phyloP scores from a whole-genome alignment of 2,797 vertebrate species.

The Microctenopoma steveboyesi region DNA sequence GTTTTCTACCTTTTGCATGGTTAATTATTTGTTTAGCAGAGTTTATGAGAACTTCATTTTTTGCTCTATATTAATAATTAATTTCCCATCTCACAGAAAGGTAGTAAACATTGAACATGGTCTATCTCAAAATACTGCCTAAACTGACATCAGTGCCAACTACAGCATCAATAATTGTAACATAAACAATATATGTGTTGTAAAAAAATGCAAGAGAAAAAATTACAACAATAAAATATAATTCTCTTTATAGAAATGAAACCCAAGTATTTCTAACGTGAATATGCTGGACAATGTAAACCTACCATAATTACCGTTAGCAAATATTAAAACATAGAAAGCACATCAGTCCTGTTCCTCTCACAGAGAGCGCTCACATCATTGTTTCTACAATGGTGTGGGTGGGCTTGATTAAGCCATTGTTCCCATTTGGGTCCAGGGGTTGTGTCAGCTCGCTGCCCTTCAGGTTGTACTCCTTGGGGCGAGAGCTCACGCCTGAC shows the following conservation, averaged over 20 bases:
- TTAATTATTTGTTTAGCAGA: slow-evolving; percentile 58
- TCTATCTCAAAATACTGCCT: slow-evolving; percentile 75
- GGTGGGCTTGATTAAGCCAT: slow-evolving; percentile 90
- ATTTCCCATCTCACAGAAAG: slow-evolving; percentile 64
- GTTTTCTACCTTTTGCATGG: slow-evolving; percentile 48
- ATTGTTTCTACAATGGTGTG: slow-evolving; percentile 98
- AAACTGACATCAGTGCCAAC: slow-evolving; percentile 77
- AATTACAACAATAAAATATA: slow-evolving; percentile 75
- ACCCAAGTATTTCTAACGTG: slow-evolving; percentile 90
- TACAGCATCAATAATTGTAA: slow-evolving; percentile 86
- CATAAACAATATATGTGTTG: slow-evolving; percentile 79
- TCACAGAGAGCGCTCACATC: slow-evolving; percentile 89
- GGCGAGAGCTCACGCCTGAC: slow-evolving; percentile 87
- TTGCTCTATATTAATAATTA: too few species aligned
- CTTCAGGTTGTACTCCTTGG: slow-evolving; percentile 84
- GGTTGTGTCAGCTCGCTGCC: slow-evolving; percentile 89
- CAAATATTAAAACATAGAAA: slow-evolving; percentile 88
- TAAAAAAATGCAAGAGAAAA: slow-evolving; percentile 64
- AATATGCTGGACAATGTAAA: slow-evolving; percentile 92
- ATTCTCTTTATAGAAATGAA: slow-evolving; percentile 90
- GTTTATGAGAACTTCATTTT: slow-evolving; percentile 55
- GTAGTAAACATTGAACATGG: slow-evolving; percentile 77
- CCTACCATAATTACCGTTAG: slow-evolving; percentile 93
- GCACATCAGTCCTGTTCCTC: slow-evolving; percentile 79
- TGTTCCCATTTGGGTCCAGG: slow-evolving; percentile 89